These are phyloP conservation scores for Dascyllus trimaculatus DNA, from an alignment of 2,113 vertebrate genomes.

Conservation along the genomic window DNA sequence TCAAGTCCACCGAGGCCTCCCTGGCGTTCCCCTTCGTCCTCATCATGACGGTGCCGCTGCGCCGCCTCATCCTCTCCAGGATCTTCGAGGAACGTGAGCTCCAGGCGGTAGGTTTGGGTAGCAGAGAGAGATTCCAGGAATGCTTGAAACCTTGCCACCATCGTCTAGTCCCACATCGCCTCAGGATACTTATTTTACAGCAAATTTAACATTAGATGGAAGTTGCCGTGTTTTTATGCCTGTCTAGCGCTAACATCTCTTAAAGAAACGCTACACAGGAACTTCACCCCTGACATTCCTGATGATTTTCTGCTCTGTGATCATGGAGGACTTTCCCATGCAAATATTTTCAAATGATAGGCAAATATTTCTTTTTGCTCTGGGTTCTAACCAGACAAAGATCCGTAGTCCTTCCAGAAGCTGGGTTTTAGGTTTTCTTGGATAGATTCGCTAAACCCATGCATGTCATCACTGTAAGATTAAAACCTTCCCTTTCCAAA, in stretches of 20 bases:
- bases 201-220: conserved; percentile 31
- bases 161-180: conserved; percentile 35
- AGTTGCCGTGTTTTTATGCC: conserved; percentile 29
- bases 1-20: conserved; percentile 94
- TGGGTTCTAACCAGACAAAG: conserved; percentile 34
- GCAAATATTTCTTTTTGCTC: conserved; percentile 54
- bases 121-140: conserved; percentile 61
- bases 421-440: conserved; percentile 43
- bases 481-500: conserved; percentile 47
- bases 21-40: conserved; percentile 97
- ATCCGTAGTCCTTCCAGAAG: background rate
- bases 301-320: conserved; percentile 37
- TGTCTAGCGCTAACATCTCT: background rate
- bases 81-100: conserved; percentile 97
- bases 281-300: background rate
- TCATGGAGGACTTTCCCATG: conserved; percentile 19
- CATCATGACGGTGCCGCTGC: conserved; percentile 96
- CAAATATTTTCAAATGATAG: conserved; percentile 37
- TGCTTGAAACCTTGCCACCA: conserved; percentile 31
- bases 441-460: conserved; percentile 37
- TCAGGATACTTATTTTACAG: conserved; percentile 24
- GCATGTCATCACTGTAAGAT: conserved; percentile 60
- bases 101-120: conserved; percentile 88
- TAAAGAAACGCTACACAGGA: conserved; percentile 31
- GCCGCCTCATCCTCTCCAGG: conserved; percentile 91